phyloP scores from a whole-genome alignment of 2,797 vertebrate genomes.

The Myotis daubentonii region DNA sequence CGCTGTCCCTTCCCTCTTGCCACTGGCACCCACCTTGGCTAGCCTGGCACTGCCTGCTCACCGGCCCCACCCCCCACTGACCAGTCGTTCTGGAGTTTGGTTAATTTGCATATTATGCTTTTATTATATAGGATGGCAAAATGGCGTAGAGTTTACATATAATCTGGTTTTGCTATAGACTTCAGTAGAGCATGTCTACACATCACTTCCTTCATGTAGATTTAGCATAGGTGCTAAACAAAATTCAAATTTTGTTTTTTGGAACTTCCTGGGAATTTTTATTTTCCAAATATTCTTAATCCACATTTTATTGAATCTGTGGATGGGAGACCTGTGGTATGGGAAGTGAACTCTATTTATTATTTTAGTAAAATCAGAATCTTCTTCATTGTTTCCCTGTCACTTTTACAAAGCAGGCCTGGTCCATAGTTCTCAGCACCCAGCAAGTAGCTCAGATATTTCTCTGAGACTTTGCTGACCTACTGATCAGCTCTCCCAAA shows the following conservation, averaged over 20 bases:
- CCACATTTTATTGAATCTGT: background rate
- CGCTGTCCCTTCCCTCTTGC: too few relatives aligned
- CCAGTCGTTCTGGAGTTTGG: too few relatives aligned
- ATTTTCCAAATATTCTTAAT: background rate
- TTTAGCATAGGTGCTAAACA: background rate
- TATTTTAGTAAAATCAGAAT: background rate
- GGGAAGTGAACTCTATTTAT: background rate
- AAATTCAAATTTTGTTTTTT: background rate
- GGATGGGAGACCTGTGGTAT: background rate
- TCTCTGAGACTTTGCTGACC: background rate
- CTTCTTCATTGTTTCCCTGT: background rate
- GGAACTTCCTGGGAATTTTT: background rate
- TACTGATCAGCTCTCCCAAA: background rate
- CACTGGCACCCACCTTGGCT: too few relatives aligned
- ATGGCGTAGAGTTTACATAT: background rate
- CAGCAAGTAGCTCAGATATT: background rate
- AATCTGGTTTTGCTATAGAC: background rate
- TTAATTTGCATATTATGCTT: too few relatives aligned
- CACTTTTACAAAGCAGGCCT: background rate
- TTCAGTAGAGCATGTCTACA: background rate
- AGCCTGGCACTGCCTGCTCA: too few relatives aligned
- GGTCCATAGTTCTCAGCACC: background rate
- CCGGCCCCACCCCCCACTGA: too few relatives aligned
- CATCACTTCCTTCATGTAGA: background rate
- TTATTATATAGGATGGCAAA: background rate